Base-by-base conservation (phyloP, 2,888 invertebrate species). In the Tenthredo mesomela region DNA sequence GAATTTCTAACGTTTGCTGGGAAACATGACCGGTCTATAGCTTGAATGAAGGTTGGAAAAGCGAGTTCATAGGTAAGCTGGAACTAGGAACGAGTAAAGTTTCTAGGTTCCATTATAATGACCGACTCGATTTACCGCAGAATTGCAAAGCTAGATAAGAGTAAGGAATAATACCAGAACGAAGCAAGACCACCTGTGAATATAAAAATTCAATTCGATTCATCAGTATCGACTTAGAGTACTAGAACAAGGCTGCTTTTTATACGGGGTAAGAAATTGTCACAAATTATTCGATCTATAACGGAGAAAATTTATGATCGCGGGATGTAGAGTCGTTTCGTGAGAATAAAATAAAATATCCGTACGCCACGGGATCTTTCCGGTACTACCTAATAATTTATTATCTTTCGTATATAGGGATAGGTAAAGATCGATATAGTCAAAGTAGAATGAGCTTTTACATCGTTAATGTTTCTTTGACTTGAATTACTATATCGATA, bases 301-400 rank as follows among this genome's bases (percentile, higher is more conserved):
- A 82, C 43, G 25, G 18, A 10, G 67, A 67, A 67, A 47, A 82
- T 67, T 82, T 82, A 82, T 61, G 80, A 80, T 82, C 82, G 82
- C 82, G 82, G 47, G 43, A 70, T 58, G 47, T 15, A 29, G 67
- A 82, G 82, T 67, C 70, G 67, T 82, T 82, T 33, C 47, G 47
- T 18, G 40, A 43, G 50, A 82, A 67, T 80, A 58, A 80, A 61
- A 80, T 40, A 29, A 61, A 80, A 80, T 80, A 80, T 50, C 47
- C 54, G 54, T 77, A 54, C 25, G 18, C 73, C 73, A 33, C 77
- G 77, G 50, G 33, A 77, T 77, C 77, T 54, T 47, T 29, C 77
- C 47, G 15, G 77, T 40, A 47, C n/a, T 40, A 47, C 15, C 47
- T 47, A 29, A 77, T 77, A 77, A 77, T 50, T 77, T 77, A 43